Base-by-base conservation (phyloP, 1,140 invertebrate species). In the Arctopsyche grandis region DNA sequence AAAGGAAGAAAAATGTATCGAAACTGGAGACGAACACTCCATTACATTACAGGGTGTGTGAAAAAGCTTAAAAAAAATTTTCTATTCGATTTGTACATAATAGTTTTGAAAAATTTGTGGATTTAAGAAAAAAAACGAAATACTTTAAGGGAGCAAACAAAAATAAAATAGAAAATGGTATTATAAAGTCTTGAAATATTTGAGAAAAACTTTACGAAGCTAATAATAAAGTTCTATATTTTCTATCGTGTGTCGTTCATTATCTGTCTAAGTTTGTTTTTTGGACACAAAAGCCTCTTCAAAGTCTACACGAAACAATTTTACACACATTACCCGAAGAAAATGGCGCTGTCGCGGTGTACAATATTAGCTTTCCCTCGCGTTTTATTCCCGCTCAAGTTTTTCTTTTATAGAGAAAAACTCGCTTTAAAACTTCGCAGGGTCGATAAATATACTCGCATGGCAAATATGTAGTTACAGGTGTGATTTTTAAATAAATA, bases 291-390 rank as follows among this genome's bases (percentile, higher is more conserved):
- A 24, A 66, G n/a, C 10, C 24, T 9, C 63, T 66, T 66, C 63
- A 66, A 66, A 66, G 63, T 66, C 63, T 66, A 66, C 63, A 66
- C 63, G 63, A 66, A 66, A 66, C 63, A 66, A 66, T 66, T 66
- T 66, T 66, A 66, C 63, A 66, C 63, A 66, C 63, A 66, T 66
- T 66, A 66, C 63, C 63, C 26, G 63, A 66, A 66, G 63, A 66
- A 66, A 66, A 66, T 66, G 63, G 63, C 22, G 63, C 63, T 29
- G 63, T 66, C 63, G 21, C 22, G 63, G 24, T 29, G 63, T 66
- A 66, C 26, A 66, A 66, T 66, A 66, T 66, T 66, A 66, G 63
- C 63, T 66, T 66, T 24, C 24, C 19, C 63, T 66, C 63, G 19
- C 63, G 9, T 26, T 66, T 66, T 66, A 66, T 66, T 29, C 22